Evolutionary conservation across 2,888 invertebrate species (phyloP).

Genomic region (Bugula neritina): DNA sequence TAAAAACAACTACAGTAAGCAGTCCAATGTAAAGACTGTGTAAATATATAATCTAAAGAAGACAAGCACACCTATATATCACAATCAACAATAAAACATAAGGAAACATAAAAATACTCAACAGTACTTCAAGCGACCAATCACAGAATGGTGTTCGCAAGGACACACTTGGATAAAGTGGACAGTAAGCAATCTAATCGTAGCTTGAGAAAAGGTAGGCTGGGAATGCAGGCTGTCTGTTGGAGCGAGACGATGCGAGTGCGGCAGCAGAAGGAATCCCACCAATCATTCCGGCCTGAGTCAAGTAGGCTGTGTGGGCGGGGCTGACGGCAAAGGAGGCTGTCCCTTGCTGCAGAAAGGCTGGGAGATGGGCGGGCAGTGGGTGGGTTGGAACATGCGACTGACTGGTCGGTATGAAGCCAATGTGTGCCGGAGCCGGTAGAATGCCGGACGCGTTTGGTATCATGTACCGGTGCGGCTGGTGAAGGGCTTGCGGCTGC

Average conservation of each 20-base stretch:
- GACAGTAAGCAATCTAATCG: background rate
- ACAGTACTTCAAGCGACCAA: no score
- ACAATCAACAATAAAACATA: conserved; percentile 12
- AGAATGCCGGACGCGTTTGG: background rate
- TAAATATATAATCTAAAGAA: no score
- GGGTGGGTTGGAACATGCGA: conserved; percentile 64
- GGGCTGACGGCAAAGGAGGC: conserved; percentile 27
- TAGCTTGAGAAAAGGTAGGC: background rate
- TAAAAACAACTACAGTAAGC: no score
- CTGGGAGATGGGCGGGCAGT: conserved; percentile 71
- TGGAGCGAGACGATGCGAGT: background rate
- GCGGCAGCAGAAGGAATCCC: background rate
- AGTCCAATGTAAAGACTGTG: no score
- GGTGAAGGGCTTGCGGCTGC: conserved; percentile 4
- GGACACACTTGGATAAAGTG: background rate
- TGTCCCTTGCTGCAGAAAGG: conserved; percentile 43
- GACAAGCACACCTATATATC: no score
- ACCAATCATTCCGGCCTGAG: conserved; percentile 20
- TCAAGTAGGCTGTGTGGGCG: conserved; percentile 29
- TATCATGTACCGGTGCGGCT: conserved; percentile 22
- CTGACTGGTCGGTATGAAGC: conserved; percentile 57
- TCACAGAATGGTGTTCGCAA: no score
- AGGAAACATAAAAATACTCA: background rate
- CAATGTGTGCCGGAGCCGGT: conserved; percentile 16
- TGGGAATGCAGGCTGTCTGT: conserved; percentile 12